Conservation (phyloP, 2,888 invertebrate genomes). For the Rhagonycha lutea region DNA sequence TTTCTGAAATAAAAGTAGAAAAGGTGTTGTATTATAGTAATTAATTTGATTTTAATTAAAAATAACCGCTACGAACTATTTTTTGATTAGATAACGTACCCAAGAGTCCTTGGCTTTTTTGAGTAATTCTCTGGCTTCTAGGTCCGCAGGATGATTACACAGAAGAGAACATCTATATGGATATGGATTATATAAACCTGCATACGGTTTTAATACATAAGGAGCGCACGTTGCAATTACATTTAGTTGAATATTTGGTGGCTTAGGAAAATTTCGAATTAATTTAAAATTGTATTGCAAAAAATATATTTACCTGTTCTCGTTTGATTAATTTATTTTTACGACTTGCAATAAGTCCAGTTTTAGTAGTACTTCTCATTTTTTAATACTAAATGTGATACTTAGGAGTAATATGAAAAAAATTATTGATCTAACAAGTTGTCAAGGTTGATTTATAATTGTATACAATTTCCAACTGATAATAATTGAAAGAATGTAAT, state of each 20-base stretch:
- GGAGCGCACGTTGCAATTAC: slow-evolving; percentile 73
- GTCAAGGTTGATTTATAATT: not conserved
- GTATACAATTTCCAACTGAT: too few species aligned
- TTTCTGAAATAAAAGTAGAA: too few species aligned
- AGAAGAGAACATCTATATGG: slow-evolving; percentile 79
- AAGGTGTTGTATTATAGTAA: too few species aligned
- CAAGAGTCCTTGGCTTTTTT: slow-evolving; percentile 72
- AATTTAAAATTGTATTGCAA: not conserved
- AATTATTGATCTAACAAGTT: slow-evolving; percentile 6
- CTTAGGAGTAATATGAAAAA: not conserved
- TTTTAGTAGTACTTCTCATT: slow-evolving; percentile 68
- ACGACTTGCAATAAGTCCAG: slow-evolving; percentile 66
- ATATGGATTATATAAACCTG: slow-evolving; percentile 82
- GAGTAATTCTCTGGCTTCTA: slow-evolving; percentile 71
- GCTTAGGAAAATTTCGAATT: slow-evolving; percentile 32
- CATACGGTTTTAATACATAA: slow-evolving; percentile 76
- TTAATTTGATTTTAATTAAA: too few species aligned
- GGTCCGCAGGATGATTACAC: slow-evolving; percentile 83
- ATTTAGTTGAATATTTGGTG: slow-evolving; percentile 56
- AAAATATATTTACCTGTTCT: slow-evolving; percentile 14
- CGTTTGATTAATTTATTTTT: slow-evolving; percentile 54
- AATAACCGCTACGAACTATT: not conserved
- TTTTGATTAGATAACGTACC: slow-evolving; percentile 53
- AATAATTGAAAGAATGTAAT: too few species aligned
- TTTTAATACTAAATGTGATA: not conserved